These are phyloP conservation scores for Diorhabda sublineata DNA, from an alignment of 1,140 invertebrate genomes.

Conservation along the genomic window DNA sequence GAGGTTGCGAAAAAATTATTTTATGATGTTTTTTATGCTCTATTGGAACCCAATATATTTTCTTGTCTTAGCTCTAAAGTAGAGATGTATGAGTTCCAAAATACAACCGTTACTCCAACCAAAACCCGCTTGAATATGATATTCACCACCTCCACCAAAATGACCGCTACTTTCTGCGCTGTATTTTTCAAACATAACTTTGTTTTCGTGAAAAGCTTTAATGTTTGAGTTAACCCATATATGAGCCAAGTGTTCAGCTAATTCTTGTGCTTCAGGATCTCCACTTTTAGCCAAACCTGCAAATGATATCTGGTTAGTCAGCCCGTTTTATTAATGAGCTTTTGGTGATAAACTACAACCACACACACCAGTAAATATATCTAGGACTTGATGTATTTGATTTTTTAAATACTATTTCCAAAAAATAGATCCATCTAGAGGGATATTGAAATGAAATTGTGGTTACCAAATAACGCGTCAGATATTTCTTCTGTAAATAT, in stretches of 20 bases:
- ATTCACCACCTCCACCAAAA: constrained; percentile 85
- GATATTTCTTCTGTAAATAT: too few relatives aligned
- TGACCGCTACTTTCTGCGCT: constrained; percentile 64
- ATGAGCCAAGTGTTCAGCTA: constrained; percentile 66
- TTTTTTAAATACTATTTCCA: too few relatives aligned
- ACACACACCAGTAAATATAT: too few relatives aligned
- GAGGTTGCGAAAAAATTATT: too few relatives aligned
- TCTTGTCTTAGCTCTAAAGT: constrained; percentile 25
- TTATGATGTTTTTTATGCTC: background rate
- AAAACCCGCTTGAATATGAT: constrained; percentile 83
- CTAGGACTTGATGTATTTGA: too few relatives aligned
- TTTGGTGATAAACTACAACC: too few relatives aligned
- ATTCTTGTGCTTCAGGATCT: constrained; percentile 56
- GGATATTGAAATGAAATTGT: too few relatives aligned
- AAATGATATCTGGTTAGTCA: too few relatives aligned
- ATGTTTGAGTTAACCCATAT: constrained; percentile 73
- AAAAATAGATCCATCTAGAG: too few relatives aligned
- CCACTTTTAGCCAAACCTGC: constrained; percentile 55
- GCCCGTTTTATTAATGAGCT: too few relatives aligned
- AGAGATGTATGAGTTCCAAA: constrained; percentile 32
- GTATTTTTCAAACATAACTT: constrained; percentile 87
- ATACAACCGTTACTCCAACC: constrained; percentile 90
- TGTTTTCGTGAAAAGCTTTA: constrained; percentile 48
- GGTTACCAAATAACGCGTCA: too few relatives aligned
- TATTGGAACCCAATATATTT: constrained; percentile 14